These are phyloP conservation scores for Pelobates cultripes DNA, from an alignment of 2,797 vertebrate genomes.

Conservation along the genomic window DNA sequence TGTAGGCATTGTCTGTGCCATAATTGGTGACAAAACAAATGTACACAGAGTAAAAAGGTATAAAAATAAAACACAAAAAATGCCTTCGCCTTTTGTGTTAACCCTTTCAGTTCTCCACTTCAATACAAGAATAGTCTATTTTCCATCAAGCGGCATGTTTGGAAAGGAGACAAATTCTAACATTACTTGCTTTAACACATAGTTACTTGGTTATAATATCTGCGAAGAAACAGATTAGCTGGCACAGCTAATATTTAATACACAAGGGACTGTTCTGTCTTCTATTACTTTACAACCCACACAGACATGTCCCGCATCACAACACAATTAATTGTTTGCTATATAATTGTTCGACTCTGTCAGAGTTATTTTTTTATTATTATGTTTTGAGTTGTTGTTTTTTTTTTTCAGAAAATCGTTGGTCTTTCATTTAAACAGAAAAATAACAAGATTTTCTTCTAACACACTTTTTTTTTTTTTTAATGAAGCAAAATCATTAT, in stretches of 20 bases:
- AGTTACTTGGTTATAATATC: background rate
- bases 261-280: slow-evolving; percentile 19
- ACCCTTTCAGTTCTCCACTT: too few species aligned
- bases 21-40: background rate
- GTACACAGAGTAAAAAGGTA: too few species aligned
- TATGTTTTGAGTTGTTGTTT: background rate
- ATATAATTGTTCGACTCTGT: slow-evolving; percentile 35
- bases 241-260: slow-evolving; percentile 11
- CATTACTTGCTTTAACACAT: background rate
- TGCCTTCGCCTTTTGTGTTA: too few species aligned
- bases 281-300: slow-evolving; percentile 24
- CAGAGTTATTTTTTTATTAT: slow-evolving; percentile 36
- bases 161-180: background rate
- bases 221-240: background rate
- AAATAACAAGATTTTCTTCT: slow-evolving; percentile 29
- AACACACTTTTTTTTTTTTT: slow-evolving; percentile 53
- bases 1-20: background rate
- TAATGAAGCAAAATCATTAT: slow-evolving; percentile 60
- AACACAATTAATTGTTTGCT: slow-evolving; percentile 31
- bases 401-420: slow-evolving; percentile 18
- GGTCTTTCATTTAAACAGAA: slow-evolving; percentile 24
- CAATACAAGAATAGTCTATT: background rate
- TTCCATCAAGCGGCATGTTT: background rate
- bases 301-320: slow-evolving; percentile 17
- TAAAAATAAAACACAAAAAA: too few species aligned